Evolutionary conservation across 2,113 vertebrate genomes (phyloP).

Genomic region (Stegostoma tigrinum): DNA sequence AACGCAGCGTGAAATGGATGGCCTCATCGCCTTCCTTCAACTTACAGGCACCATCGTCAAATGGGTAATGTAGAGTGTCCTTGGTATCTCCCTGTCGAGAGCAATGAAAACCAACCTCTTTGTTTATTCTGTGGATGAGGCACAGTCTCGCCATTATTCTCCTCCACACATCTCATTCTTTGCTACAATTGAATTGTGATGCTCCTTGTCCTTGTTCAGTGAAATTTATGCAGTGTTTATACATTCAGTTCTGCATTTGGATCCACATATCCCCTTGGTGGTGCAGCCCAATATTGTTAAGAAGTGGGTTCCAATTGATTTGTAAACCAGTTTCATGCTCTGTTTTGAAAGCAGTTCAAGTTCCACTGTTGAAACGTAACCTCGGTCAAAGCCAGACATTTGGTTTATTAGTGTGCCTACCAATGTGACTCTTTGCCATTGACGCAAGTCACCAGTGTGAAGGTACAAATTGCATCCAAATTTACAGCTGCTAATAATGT

Average conservation of each 20-base stretch:
- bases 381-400: background rate
- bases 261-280: background rate
- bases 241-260: background rate
- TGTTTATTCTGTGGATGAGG: background rate
- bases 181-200: background rate
- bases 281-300: background rate
- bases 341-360: background rate
- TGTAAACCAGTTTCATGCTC: background rate
- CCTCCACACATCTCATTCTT: background rate
- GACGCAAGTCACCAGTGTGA: background rate
- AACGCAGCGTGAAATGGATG: slow-evolving; percentile 90
- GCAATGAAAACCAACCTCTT: background rate
- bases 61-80: slow-evolving; percentile 62
- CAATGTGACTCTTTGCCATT: background rate
- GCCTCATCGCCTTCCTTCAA: slow-evolving; percentile 82
- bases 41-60: slow-evolving; percentile 81
- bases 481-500: background rate
- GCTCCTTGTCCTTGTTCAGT: background rate
- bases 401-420: background rate
- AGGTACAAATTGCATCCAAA: background rate
- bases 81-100: background rate
- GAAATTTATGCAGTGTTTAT: background rate
- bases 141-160: background rate
- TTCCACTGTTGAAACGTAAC: background rate
- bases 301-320: background rate